Percentiles rank a stretch among this genome's conserved stretches.
phyloP scores from a whole-genome alignment of 2,113 vertebrate species.

The Takifugu flavidus region DNA sequence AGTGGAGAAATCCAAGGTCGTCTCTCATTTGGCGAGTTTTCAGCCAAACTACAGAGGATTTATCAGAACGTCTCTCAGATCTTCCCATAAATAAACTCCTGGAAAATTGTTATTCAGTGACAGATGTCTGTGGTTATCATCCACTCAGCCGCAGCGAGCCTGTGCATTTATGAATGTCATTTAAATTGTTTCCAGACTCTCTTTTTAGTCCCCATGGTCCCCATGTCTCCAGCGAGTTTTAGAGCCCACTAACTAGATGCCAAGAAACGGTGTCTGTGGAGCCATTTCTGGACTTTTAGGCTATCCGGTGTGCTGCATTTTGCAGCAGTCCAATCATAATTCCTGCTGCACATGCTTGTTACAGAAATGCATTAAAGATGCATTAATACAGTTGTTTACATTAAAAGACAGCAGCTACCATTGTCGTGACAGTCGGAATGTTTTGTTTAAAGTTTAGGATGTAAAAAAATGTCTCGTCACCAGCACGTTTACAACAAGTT shows the following conservation, averaged over 20 bases:
- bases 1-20: constrained; percentile 10
- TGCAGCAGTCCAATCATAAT: neutral
- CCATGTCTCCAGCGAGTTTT: constrained; percentile 3
- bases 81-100: constrained; percentile 7
- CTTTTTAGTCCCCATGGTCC: neutral
- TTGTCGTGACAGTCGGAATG: too few species aligned
- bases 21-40: neutral
- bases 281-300: too few species aligned
- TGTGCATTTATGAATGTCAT: constrained; percentile 38
- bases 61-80: neutral
- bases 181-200: constrained; percentile 19
- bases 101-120: constrained; percentile 11
- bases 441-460: too few species aligned
- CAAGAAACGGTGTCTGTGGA: too few species aligned
- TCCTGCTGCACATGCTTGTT: neutral
- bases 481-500: too few species aligned
- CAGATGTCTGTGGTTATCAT: constrained; percentile 36
- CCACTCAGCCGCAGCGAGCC: neutral
- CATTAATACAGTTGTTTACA: too few species aligned
- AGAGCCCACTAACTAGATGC: too few species aligned
- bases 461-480: too few species aligned
- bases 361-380: neutral
- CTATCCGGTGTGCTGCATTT: too few species aligned
- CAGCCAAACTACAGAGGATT: neutral
- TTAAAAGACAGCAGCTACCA: too few species aligned